A percentile compares a stretch with the other conserved stretches of the same genome.
Evolutionary conservation across 2,113 vertebrate genomes (phyloP).

Genomic region (Leptosomus discolor): DNA sequence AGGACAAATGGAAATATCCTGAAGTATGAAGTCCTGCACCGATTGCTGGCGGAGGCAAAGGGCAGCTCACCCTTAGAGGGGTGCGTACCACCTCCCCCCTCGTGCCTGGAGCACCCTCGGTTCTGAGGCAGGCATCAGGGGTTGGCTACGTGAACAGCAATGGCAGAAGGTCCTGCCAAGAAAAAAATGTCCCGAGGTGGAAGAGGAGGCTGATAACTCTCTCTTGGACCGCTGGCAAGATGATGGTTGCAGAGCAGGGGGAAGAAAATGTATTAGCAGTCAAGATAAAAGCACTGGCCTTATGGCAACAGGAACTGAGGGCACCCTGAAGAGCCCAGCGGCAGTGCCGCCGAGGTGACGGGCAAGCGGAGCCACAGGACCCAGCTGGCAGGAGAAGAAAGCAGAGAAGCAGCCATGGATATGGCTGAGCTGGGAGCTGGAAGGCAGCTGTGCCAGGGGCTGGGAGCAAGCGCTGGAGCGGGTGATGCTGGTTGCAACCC

Average conservation of each 20-base stretch:
- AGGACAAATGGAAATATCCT: background rate
- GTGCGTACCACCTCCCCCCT: background rate
- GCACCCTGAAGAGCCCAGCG: background rate
- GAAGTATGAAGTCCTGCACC: background rate
- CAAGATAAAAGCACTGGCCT: background rate
- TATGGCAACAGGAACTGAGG: background rate
- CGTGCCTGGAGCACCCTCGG: background rate
- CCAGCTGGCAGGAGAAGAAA: background rate
- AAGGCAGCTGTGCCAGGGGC: background rate
- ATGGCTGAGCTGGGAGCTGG: background rate
- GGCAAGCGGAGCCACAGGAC: background rate
- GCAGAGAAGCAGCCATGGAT: background rate
- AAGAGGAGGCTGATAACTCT: background rate
- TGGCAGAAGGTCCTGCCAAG: background rate
- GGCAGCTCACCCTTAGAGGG: background rate
- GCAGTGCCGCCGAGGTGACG: fast-evolving
- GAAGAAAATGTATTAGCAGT: background rate
- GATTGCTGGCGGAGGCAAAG: fast-evolving
- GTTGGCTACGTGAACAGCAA: background rate
- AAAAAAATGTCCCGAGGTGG: background rate
- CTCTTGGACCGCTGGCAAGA: background rate
- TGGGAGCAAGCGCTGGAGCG: background rate
- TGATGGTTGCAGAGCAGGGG: background rate
- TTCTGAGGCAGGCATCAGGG: background rate
- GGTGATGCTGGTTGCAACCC: background rate